Evolutionary conservation across 2,797 vertebrate genomes (phyloP).

Genomic region (Odontamblyopus rebecca): DNA sequence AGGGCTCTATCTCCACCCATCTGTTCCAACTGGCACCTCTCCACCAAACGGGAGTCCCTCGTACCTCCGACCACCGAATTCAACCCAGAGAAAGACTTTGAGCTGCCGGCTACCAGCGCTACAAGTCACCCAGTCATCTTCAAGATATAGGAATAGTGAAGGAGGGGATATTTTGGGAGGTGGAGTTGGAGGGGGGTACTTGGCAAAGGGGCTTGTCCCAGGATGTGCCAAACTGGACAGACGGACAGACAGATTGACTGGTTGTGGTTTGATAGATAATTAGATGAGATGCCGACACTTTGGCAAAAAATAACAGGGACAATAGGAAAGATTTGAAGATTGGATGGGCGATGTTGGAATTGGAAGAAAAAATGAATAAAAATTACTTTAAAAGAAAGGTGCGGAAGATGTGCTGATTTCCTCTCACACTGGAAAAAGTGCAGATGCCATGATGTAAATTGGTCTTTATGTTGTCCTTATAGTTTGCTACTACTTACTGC

Average conservation of each 20-base stretch:
- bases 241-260: slow-evolving; percentile 68
- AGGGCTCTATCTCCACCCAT: slow-evolving; percentile 68
- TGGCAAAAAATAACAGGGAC: slow-evolving; percentile 39
- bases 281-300: slow-evolving; percentile 66
- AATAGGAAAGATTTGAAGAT: slow-evolving; percentile 29
- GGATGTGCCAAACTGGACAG: slow-evolving; percentile 61
- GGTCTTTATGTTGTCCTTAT: background rate
- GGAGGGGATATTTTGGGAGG: background rate
- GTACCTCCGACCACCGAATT: slow-evolving; percentile 57
- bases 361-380: slow-evolving; percentile 9
- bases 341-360: slow-evolving; percentile 19
- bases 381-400: slow-evolving; percentile 1
- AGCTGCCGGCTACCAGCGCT: slow-evolving; percentile 40
- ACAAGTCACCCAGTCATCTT: slow-evolving; percentile 46
- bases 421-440: background rate
- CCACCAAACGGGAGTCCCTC: slow-evolving; percentile 71
- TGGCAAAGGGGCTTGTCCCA: slow-evolving; percentile 43
- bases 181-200: background rate
- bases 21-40: slow-evolving; percentile 77
- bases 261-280: slow-evolving; percentile 69
- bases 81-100: slow-evolving; percentile 56
- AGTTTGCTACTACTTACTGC: too few relatives aligned
- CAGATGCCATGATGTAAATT: background rate
- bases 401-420: background rate
- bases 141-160: slow-evolving; percentile 13